Base-by-base conservation (phyloP, 2,113 vertebrate species). In the Murina feae region DNA sequence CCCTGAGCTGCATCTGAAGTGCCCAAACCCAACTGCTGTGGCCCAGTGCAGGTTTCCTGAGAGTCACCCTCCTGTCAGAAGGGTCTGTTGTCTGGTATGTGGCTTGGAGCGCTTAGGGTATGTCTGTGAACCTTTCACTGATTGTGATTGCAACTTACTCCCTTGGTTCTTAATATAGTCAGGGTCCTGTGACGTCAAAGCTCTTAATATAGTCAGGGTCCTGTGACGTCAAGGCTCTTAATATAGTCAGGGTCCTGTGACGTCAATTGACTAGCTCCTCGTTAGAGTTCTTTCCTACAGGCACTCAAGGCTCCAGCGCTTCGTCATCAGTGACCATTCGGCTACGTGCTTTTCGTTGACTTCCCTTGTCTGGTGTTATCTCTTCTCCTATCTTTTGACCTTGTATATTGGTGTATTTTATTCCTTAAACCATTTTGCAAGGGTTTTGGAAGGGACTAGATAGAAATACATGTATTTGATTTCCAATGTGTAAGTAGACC, bases 371-470 rank as follows among this genome's bases (percentile, higher is more conserved):
- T 78, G 51, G 21, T 87, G 32, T 28, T 80, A 2, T 76, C 65
- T 93, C 2, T 14, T 39, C 35, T 72, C 39, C 75, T 47, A 0
- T 74, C 20, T 89, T 66, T 82, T 39, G 81, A 87, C 69, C 32
- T 87, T 89, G 44, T 84, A 49, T 88, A 80, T 86, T 49, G 60
- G 25, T 13, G 0, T 42, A 37, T 49, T 74, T 71, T 95, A 74
- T 51, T 90, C 39, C 55, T 89, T 39, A 75, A 88, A 18, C 21
- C 10, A 63, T 69, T 66, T 94, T 42, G 2, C 42, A 32, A 63
- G 17, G 51, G 6, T 60, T 80, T 91, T 60, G 74, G 44, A 86
- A 74, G 63, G 81, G 47, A 69, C 23, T 71, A 44, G 37, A 71
- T 65, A 51, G 39, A 78, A 86, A 51, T 2, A 4, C 21, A 9